Evolutionary conservation across 1,140 invertebrate species (phyloP), one percentile per base, ranked within the genome.

Genomic region (Dryas iulia): DNA sequence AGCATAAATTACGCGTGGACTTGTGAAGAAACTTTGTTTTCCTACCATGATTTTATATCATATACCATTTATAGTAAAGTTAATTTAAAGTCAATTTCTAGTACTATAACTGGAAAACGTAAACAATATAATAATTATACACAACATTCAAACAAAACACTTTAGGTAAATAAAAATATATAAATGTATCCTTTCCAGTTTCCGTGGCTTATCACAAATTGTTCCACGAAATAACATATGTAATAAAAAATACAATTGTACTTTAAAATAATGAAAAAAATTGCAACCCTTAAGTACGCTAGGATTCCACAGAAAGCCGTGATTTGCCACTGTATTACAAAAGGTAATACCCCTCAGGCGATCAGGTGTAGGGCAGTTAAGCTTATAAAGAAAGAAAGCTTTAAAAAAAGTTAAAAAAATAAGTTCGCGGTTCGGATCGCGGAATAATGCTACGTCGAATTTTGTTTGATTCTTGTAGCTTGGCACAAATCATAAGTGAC

Each of bases 301-400:
- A 70, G 68, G 59, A 35, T 66, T 73, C 70, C 59, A 60, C 64
- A 71, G 70, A 75, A 79, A 82, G 66, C 76, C 74, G 74, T 77
- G 74, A 80, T 82, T 83, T 82, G 77, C 76, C 71, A 79, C 75
- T 81, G 73, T 81, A 82, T 86, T 81, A 86, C 74, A 84, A 87
- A 87, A 81, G 79, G 79, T 70, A 77, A 73, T 81, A 85, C 84
- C 83, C 88, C 87, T 30, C 63, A 66, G 82, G 88, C 87, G 70
- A 88, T 86, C 87, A 91, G 87, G 87, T 90, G 84, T 82, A 76
- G 81, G 81, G 79, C 81, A 86, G 80, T 82, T 85, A 80, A 90
- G 82, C 80, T 83, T 80, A 82, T 84, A 90, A 90, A 89, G 81
- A 78, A 87, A 82, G 81, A 89, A 83, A 83, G 78, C 81, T 85